Base-by-base conservation (phyloP, 2,888 invertebrate species). In the Diplolepis rosae region DNA sequence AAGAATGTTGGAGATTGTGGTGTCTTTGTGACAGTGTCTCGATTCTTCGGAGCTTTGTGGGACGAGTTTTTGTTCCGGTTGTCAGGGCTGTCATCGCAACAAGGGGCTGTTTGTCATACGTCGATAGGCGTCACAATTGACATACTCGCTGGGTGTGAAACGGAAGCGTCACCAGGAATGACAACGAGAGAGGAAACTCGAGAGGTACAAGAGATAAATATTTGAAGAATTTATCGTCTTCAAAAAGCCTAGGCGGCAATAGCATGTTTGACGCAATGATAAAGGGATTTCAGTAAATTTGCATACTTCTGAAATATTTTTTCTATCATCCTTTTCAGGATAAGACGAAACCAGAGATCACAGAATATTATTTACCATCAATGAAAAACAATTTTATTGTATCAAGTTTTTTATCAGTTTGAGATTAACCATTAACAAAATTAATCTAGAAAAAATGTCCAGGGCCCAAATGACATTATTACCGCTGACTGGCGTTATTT, bases 161-260 rank as follows among this genome's bases (percentile, higher is more conserved):
- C 84, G 85, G 83, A 84, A 85, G 80, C 76, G 80, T 78, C 82
- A 80, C 79, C 80, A 76, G 79, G 76, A 75, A 78, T 66, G 80
- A 74, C 69, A 75, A 45, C 54, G 73, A 30, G 61, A 70, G 51
- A 74, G 70, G 73, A n/a, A n/a, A 74, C 72, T 73, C 71, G 75
- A 65, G 74, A 72, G 71, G 51, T 69, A 51, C 69, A 73, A 71
- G 84, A 83, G 86, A 88, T 88, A 88, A 88, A 88, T 88, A 88
- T 88, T 88, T 88, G 87, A 88, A 82, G 87, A 87, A 87, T 88
- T 86, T 85, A 83, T 85, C 86, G 85, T 76, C 81, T 80, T 48
- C 75, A 70, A 73, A 67, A 77, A 78, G 77, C 68, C 72, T 72
- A 72, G 77, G 78, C 82, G 80, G 82, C 79, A 83, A 83, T 85